Conservation (phyloP, 2,113 vertebrate species). For the Drymodes brunneopygia region DNA sequence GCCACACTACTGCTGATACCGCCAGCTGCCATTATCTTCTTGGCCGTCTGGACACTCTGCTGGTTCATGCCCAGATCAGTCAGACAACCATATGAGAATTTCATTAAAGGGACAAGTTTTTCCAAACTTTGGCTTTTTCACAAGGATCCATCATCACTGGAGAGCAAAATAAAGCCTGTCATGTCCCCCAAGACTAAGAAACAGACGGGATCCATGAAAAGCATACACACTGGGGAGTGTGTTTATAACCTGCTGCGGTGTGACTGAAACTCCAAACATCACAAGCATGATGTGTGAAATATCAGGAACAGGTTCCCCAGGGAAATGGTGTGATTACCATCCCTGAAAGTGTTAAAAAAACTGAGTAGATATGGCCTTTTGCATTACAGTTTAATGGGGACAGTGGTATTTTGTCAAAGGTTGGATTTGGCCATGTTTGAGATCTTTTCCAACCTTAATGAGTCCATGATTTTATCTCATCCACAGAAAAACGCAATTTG, state of each 20-base stretch:
- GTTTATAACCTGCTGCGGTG: background rate
- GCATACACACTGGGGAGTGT: fast-evolving
- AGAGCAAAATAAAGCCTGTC: background rate
- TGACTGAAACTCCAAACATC: background rate
- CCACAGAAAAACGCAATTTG: background rate
- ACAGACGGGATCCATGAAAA: background rate
- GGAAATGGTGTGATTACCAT: background rate
- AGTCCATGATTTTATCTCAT: background rate
- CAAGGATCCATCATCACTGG: background rate
- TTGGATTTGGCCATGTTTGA: background rate
- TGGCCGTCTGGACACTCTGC: background rate
- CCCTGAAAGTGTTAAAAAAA: background rate
- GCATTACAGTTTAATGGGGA: background rate
- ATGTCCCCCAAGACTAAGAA: background rate
- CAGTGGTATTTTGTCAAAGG: background rate
- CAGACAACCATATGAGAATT: background rate
- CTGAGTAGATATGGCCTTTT: background rate
- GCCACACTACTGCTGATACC: background rate
- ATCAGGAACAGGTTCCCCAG: background rate
- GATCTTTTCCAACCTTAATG: background rate
- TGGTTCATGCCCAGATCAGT: background rate
- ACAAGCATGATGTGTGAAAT: fast-evolving
- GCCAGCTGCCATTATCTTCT: background rate
- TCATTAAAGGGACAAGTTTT: background rate
- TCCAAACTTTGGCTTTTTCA: background rate